phyloP scores from a whole-genome alignment of 1,140 invertebrate genomes.

The Solenopsis invicta region DNA sequence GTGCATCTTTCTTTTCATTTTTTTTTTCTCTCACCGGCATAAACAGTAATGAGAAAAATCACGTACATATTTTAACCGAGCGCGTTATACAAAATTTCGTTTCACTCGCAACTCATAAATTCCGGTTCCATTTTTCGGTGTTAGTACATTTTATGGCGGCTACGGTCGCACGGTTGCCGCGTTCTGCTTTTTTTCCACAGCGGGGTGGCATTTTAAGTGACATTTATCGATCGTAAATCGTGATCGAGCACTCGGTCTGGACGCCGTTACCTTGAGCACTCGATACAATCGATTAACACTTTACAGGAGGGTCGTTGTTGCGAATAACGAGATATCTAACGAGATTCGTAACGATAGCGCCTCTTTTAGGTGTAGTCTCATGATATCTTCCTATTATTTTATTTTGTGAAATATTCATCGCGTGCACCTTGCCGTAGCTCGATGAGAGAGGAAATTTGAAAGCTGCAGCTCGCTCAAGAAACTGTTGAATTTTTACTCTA shows the following conservation, averaged over 20 bases:
- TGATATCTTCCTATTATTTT: constrained; percentile 47
- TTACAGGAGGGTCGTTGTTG: neutral
- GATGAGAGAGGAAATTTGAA: constrained; percentile 49
- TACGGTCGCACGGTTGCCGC: neutral
- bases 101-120: constrained; percentile 53
- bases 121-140: constrained; percentile 35
- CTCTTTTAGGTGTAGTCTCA: constrained; percentile 15
- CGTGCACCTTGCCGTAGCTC: neutral
- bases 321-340: constrained; percentile 39
- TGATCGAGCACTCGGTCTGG: constrained; percentile 9
- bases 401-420: constrained; percentile 58
- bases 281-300: constrained; percentile 43
- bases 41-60: constrained; percentile 53
- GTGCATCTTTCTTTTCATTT: too few relatives aligned
- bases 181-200: constrained; percentile 25
- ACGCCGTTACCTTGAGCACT: neutral
- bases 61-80: constrained; percentile 30
- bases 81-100: constrained; percentile 48
- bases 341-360: neutral
- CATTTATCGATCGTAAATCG: constrained; percentile 43
- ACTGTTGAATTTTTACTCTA: constrained; percentile 29
- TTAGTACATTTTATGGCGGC: constrained; percentile 39
- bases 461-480: neutral
- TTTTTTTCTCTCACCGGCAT: constrained; percentile 16
- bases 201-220: constrained; percentile 26